Evolutionary conservation across 2,113 vertebrate genomes (phyloP).

Genomic region (Gambusia affinis): DNA sequence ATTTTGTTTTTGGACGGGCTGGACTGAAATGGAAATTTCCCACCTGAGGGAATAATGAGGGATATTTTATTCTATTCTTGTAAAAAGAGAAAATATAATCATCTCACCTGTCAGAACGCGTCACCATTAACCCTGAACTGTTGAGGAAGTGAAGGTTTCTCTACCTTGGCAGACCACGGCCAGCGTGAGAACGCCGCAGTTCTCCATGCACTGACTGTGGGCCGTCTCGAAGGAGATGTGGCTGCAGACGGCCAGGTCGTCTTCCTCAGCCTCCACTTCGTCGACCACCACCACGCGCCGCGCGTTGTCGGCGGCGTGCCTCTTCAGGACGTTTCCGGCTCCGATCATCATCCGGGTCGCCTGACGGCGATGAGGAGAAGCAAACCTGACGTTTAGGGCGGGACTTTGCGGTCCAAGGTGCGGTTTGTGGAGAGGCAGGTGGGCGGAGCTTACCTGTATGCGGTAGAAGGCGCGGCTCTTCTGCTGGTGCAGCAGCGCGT

Average conservation of each 20-base stretch:
- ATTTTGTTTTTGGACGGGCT: no score
- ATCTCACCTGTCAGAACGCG: no score
- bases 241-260: constrained; percentile 81
- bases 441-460: constrained; percentile 67
- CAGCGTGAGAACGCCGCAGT: constrained; percentile 88
- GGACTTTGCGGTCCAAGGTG: no score
- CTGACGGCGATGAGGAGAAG: constrained; percentile 55
- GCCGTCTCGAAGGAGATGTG: constrained; percentile 89
- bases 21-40: no score
- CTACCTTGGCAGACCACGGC: constrained; percentile 83
- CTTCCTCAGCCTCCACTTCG: constrained; percentile 72
- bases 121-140: no score
- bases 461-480: constrained; percentile 98
- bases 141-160: no score
- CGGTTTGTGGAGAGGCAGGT: background rate
- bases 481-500: constrained; percentile 93
- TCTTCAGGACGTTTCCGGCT: constrained; percentile 92
- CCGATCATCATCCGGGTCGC: constrained; percentile 95
- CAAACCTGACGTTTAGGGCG: no score
- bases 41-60: no score
- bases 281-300: constrained; percentile 62
- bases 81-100: no score
- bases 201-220: constrained; percentile 96
- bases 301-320: constrained; percentile 87
- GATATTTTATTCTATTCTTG: no score